These are phyloP conservation scores for Schizopygopsis pylzovi DNA, from an alignment of 2,797 vertebrate genomes.

Conservation along the genomic window DNA sequence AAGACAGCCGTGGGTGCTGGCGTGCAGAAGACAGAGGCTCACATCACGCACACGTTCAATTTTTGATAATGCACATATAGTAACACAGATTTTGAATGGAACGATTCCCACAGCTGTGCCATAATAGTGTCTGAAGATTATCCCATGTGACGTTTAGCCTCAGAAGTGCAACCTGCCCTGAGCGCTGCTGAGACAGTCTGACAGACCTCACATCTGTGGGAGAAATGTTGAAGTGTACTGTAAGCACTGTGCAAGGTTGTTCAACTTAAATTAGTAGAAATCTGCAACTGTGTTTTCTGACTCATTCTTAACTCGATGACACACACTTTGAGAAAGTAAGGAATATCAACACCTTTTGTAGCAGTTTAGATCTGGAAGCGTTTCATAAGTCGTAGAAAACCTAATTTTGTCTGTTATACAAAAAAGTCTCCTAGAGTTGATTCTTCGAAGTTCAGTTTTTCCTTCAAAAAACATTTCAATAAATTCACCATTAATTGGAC, in stretches of 20 bases:
- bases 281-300: background rate
- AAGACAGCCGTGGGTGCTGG: slow-evolving; percentile 29
- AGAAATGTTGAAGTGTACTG: slow-evolving; percentile 9
- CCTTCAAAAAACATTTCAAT: background rate
- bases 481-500: slow-evolving; percentile 7
- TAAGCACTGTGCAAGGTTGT: background rate
- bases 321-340: background rate
- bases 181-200: background rate
- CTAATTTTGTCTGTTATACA: no score
- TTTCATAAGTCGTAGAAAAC: slow-evolving; percentile 3
- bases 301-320: background rate
- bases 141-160: slow-evolving; percentile 33
- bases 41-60: slow-evolving; percentile 41
- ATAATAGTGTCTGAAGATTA: slow-evolving; percentile 44
- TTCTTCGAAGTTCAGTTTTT: slow-evolving; percentile 4
- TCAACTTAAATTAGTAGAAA: slow-evolving; percentile 9
- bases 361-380: background rate
- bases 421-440: background rate
- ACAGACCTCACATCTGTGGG: slow-evolving; percentile 1
- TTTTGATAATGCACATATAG: slow-evolving; percentile 49
- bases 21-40: slow-evolving; percentile 16
- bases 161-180: slow-evolving; percentile 6
- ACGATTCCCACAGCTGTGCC: slow-evolving; percentile 14
- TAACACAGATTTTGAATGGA: slow-evolving; percentile 50
- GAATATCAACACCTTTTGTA: background rate